These are phyloP conservation scores for Melanotaenia boesemani DNA, from an alignment of 2,797 vertebrate genomes.

Conservation along the genomic window DNA sequence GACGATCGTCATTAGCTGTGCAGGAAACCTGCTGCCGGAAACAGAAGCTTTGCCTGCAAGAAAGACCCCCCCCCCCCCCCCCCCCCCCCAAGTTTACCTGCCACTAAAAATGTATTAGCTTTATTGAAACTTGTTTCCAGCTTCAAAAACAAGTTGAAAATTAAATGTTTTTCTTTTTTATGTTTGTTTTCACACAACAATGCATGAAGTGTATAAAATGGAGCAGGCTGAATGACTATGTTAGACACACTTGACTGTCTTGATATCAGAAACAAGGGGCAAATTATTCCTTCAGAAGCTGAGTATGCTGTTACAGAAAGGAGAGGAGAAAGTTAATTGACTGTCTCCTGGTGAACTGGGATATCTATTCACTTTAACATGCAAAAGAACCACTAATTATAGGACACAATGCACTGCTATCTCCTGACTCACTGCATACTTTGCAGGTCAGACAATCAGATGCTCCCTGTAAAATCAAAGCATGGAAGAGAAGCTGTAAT, in stretches of 20 bases:
- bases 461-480: conserved; percentile 65
- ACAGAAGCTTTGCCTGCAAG: no score
- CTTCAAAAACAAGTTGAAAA: conserved; percentile 17
- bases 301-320: conserved; percentile 62
- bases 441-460: conserved; percentile 76
- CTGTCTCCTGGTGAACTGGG: conserved; percentile 79
- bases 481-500: conserved; percentile 52
- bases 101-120: not conserved
- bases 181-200: conserved; percentile 21
- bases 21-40: no score
- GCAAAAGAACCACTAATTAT: conserved; percentile 81
- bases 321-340: conserved; percentile 79
- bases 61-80: no score
- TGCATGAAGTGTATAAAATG: conserved; percentile 36
- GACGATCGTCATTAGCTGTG: no score
- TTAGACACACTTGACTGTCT: conserved; percentile 61
- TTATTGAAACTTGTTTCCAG: conserved; percentile 12
- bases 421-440: conserved; percentile 74
- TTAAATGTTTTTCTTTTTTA: conserved; percentile 4
- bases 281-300: conserved; percentile 70
- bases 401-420: conserved; percentile 73
- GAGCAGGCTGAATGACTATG: conserved; percentile 42
- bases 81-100: no score
- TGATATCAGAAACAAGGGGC: conserved; percentile 57
- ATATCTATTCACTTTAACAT: conserved; percentile 81